Evolutionary conservation across 2,888 invertebrate species (phyloP), one percentile per base, ranked within the genome.

Genomic region (Hydrotaea cyrtoneurina): DNA sequence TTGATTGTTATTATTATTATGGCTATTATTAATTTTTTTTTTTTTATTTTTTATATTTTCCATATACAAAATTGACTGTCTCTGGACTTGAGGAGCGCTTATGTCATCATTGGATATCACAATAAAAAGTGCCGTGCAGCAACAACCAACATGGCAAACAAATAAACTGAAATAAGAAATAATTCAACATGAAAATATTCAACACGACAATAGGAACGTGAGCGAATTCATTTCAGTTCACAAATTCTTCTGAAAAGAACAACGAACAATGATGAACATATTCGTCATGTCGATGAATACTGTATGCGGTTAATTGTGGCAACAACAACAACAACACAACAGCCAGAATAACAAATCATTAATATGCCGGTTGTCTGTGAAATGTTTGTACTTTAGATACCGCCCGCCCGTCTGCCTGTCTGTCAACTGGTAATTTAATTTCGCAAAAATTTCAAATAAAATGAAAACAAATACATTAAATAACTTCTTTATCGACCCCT

Each of bases 21-120:
- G n/a, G 64, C 17, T 64, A 11, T 64, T 66, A 31, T 55, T 50
- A 50, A 50, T 1, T 8, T 15, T 13, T 7, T 43, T 43, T n/a
- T 23, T 10, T 31, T 62, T 62, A 36, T 62, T 62, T 21, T 36
- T 62, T 62, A 36, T 62, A 62, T 62, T 62, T 62, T 43, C 17
- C 36, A 36, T 64, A 36, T 66, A 39, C 66, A 66, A 64, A 64
- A 64, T 36, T 64, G 72, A 73, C 36, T 59, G 78, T 19, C 69
- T 31, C 59, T 10, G 39, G 1, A 13, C 31, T 43, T n/a, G 46
- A 11, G 39, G 39, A 66, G 19, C 66, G 78, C 78, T 85, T 82
- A 82, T 82, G 81, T 82, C 85, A 85, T 81, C 78, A 73, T 81
- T 73, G 71, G 78, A 75, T 64, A 74, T 50, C 50, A 77, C 57